These are phyloP conservation scores for Stramonita haemastoma DNA, from an alignment of 2,888 invertebrate genomes.

Conservation along the genomic window DNA sequence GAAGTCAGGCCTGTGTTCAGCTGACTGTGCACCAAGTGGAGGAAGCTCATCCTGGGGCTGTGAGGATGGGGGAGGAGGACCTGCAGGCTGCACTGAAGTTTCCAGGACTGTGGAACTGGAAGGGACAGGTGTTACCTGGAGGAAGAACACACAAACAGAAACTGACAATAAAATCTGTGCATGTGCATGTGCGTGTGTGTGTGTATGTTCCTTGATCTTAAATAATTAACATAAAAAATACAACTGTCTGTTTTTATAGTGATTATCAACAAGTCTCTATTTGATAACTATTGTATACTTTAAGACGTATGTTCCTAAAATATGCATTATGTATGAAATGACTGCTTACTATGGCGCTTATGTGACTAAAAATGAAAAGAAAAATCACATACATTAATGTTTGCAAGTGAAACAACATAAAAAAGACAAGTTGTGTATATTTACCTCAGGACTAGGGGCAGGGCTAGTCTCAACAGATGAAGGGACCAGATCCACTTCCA, in stretches of 20 bases:
- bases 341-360: not conserved
- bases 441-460: conserved; percentile 12
- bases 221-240: not conserved
- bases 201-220: not conserved
- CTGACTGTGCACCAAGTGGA: not conserved
- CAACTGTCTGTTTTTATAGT: not conserved
- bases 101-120: too few species aligned
- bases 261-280: not conserved
- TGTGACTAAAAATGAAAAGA: not conserved
- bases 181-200: too few species aligned
- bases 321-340: not conserved
- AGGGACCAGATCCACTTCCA: conserved; percentile 18
- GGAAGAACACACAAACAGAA: not conserved
- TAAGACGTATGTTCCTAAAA: not conserved
- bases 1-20: not conserved
- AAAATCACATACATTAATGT: not conserved
- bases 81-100: too few species aligned
- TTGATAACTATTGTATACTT: not conserved
- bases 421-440: not conserved
- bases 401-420: not conserved
- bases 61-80: not conserved
- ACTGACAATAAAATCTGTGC: not conserved
- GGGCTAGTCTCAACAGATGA: not conserved
- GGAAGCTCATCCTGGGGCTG: not conserved
- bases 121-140: not conserved